Conservation (phyloP, 2,888 invertebrate genomes). For the Tetheella fluctuosa region DNA sequence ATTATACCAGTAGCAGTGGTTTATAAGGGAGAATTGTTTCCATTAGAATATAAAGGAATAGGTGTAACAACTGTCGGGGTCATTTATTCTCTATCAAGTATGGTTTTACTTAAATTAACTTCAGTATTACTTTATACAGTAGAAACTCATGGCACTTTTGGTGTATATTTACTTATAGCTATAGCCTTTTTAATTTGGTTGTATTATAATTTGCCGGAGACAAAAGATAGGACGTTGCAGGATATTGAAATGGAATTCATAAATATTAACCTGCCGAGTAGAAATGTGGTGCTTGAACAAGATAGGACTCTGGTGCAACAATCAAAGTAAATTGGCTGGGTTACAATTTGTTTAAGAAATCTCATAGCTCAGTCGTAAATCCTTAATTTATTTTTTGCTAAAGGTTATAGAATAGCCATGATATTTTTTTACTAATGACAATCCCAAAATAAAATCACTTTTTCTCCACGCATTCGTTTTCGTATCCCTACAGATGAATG, state of each 20-base stretch:
- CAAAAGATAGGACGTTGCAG: constrained; percentile 28
- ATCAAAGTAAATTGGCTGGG: background rate
- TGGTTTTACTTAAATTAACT: constrained; percentile 29
- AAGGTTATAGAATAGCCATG: too few species aligned
- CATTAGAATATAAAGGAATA: constrained; percentile 27
- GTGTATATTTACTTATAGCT: constrained; percentile 9
- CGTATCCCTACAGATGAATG: too few species aligned
- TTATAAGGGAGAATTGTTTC: constrained; percentile 29
- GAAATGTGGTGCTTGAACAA: constrained; percentile 3
- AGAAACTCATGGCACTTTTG: constrained; percentile 1
- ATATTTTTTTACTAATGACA: too few species aligned
- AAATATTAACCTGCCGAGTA: constrained; percentile 12
- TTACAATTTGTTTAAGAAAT: background rate
- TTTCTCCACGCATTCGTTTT: too few species aligned
- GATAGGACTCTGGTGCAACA: background rate
- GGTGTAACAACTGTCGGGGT: constrained; percentile 27
- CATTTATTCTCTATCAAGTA: constrained; percentile 26
- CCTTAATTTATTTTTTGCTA: too few species aligned
- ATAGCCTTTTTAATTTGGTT: constrained; percentile 2
- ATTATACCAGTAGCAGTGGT: constrained; percentile 32
- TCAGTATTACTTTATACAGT: constrained; percentile 20
- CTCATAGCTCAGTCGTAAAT: background rate
- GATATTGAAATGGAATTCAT: constrained; percentile 22
- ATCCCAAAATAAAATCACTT: too few species aligned
- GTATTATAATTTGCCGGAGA: constrained; percentile 22